These are phyloP conservation scores for Drosophila seclusa DNA, from an alignment of 2,888 invertebrate genomes.

Conservation along the genomic window DNA sequence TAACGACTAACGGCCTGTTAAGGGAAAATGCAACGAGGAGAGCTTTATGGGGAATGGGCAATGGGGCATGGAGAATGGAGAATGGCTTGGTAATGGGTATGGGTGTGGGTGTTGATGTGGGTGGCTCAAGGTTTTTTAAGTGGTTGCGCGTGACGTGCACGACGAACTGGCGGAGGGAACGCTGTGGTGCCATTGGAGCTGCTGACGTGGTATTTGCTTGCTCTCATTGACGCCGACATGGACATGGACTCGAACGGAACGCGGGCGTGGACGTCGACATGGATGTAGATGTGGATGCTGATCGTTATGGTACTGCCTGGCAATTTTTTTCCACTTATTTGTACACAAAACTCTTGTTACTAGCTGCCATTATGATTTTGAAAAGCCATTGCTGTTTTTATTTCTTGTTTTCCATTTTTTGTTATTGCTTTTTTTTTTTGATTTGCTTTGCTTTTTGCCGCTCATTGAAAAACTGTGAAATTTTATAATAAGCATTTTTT, in stretches of 20 bases:
- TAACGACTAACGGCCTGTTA: constrained; percentile 79
- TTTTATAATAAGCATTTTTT: constrained; percentile 83
- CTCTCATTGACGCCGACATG: constrained; percentile 58
- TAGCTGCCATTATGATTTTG: constrained; percentile 84
- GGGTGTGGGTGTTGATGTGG: constrained; percentile 15
- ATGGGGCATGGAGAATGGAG: constrained; percentile 61
- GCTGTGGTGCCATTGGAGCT: constrained; percentile 52
- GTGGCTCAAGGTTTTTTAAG: constrained; percentile 80
- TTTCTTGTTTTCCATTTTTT: constrained; percentile 36
- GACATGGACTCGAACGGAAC: constrained; percentile 20
- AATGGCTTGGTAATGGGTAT: constrained; percentile 44
- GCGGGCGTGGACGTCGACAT: constrained; percentile 19
- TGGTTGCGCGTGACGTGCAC: constrained; percentile 80
- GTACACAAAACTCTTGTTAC: constrained; percentile 83
- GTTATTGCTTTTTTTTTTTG: constrained; percentile 6
- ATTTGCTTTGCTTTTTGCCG: constrained; percentile 47
- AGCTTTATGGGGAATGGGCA: constrained; percentile 49
- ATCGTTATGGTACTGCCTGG: constrained; percentile 55
- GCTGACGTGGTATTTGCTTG: constrained; percentile 77
- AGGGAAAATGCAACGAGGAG: constrained; percentile 70
- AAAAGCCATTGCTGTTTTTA: constrained; percentile 80
- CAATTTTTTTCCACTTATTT: constrained; percentile 69
- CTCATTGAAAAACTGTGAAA: constrained; percentile 83
- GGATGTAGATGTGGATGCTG: constrained; percentile 37
- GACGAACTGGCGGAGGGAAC: constrained; percentile 26